A percentile compares a stretch with the other conserved stretches of the same genome.
phyloP scores from a whole-genome alignment of 2,888 invertebrate species.

The Lasioglossum morio region DNA sequence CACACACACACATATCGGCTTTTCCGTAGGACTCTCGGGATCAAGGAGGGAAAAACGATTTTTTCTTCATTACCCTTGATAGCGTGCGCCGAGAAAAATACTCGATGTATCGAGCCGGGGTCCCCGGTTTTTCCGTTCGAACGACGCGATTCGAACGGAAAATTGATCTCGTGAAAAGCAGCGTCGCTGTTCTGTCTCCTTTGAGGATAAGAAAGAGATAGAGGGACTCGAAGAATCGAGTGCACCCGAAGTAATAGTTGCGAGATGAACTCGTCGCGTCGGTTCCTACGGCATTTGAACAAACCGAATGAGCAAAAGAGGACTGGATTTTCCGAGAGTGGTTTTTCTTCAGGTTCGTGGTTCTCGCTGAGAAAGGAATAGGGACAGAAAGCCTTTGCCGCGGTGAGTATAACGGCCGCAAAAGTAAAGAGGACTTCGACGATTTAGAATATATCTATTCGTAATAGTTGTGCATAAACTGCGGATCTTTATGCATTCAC shows the following conservation, averaged over 20 bases:
- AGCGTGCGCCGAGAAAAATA: background rate
- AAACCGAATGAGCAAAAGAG: background rate
- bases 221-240: conserved; percentile 10
- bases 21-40: background rate
- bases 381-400: background rate
- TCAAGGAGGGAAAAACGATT: background rate
- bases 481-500: too few relatives aligned
- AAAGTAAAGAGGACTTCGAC: background rate
- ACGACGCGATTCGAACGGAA: conserved; percentile 22
- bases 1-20: background rate
- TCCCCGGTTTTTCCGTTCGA: conserved; percentile 17
- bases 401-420: background rate
- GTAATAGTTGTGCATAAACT: too few relatives aligned
- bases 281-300: background rate
- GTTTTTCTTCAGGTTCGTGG: background rate
- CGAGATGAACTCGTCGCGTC: background rate
- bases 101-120: conserved; percentile 18
- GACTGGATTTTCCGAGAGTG: background rate
- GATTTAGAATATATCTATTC: background rate
- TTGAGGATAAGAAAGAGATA: background rate
- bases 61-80: conserved; percentile 5
- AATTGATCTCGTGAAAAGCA: conserved; percentile 33
- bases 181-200: background rate
- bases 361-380: background rate
- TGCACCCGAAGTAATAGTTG: background rate